A percentile compares a stretch with the other conserved stretches of the same genome.
These are phyloP conservation scores for Aphidius colemani DNA, from an alignment of 2,888 invertebrate genomes.

Conservation along the genomic window DNA sequence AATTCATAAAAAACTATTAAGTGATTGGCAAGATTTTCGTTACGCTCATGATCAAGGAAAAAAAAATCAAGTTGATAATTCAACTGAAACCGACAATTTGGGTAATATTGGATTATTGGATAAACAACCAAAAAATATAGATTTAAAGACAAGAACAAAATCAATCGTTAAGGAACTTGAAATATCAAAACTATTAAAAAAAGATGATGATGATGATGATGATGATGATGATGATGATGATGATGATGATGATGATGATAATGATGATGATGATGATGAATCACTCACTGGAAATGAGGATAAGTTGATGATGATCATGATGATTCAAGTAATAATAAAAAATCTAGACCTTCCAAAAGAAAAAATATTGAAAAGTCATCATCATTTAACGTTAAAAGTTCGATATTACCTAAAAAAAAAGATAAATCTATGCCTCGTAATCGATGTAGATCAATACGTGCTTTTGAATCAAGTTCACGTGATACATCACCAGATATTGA, in stretches of 20 bases:
- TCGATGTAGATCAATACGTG: constrained; percentile 23
- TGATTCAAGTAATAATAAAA: constrained; percentile 15
- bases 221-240: constrained; percentile 22
- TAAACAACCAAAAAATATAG: not conserved
- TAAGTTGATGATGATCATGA: constrained; percentile 4
- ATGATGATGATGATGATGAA: not conserved
- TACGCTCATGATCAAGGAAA: no score
- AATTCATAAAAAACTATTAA: not conserved
- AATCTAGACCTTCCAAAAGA: constrained; percentile 21
- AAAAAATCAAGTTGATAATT: no score
- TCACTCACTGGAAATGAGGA: not conserved
- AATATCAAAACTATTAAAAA: constrained; percentile 14
- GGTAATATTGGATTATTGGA: no score
- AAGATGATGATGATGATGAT: not conserved
- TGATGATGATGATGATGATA: constrained; percentile 1
- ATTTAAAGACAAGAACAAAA: constrained; percentile 3
- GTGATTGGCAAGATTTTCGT: no score
- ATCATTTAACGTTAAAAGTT: no score
- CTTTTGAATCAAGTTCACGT: constrained; percentile 26
- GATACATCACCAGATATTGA: constrained; percentile 28
- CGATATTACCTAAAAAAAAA: not conserved
- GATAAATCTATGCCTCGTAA: constrained; percentile 19
- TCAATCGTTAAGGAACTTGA: constrained; percentile 14
- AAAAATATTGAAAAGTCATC: not conserved
- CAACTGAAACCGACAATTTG: no score